Evolutionary conservation across 1,140 invertebrate genomes (phyloP), one percentile per base, ranked within the genome.

Genomic region (Ostrea denselamellosa): DNA sequence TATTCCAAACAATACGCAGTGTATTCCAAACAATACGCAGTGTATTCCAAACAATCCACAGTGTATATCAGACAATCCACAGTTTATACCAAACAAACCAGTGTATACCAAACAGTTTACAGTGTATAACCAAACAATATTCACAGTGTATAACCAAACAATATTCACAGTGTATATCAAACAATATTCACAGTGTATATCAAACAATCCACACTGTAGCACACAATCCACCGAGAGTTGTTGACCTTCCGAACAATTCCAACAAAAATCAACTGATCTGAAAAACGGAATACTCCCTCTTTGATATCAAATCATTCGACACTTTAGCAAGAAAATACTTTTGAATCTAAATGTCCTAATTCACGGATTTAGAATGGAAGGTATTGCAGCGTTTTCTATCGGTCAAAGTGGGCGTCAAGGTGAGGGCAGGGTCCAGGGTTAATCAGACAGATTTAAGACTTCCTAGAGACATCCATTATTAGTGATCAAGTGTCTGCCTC

Each of bases 391-490:
- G 8, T 25, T 68, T n/a, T 25, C 9, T 68, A 68, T 25, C 28
- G 68, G 68, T 25, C 68, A 77, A 22, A 14, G 25, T 9, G 0
- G 28, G 68, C 68, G 68, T 34, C 68, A 77, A 77, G 68, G 68
- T 28, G 8, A 77, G 68, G 68, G 68, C 68, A 77, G 68, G 68
- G 25, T 77, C 68, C 68, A 10, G 14, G 25, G 25, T 77, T 28
- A 77, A 34, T 77, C 22, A 34, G 68, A 17, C 68, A 77, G 14
- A 77, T 22, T 14, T 77, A 28, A 77, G 28, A 77, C 68, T 28
- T 77, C 25, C 68, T 77, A 77, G 2, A 34, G 25, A 77, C 68
- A 77, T 77, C 68, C 25, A 77, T 77, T 77, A 28, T 77, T 28
- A 77, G 22, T 77, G 68, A 10, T 71, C 65, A n/a, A 71, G 28